Evolutionary conservation across 2,797 vertebrate genomes (phyloP), one percentile per base, ranked within the genome.

Genomic region (Anolis apletophallus): DNA sequence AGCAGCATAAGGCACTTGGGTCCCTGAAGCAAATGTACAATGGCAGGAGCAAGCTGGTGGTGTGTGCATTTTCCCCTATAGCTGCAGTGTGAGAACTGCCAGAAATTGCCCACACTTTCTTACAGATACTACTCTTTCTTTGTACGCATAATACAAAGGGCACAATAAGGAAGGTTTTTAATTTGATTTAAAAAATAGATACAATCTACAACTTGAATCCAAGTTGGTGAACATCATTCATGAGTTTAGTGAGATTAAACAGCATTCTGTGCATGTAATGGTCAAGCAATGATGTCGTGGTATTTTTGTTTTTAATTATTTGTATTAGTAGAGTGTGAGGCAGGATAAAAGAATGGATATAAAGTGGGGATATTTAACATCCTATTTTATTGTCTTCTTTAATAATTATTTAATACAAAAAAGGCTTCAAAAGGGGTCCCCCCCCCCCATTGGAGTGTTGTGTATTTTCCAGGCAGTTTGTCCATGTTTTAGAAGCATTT

Each of bases 21-120:
- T 5, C 26, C 19, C 13, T 72, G 16, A 71, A 40, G 10, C 8
- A 88, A 91, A 59, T 26, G 14, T 14, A 76, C 81, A 79, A 34
- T 1, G 3, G 78, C 67, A 64, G 46, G 52, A 90, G 12, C 78
- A 89, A 88, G 36, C 29, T 83, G 55, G 17, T 75, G 59, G 26
- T 36, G 9, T 13, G 8, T 26, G 4, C 19, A 61, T n/a, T 0
- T 0, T 61, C 21, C 69, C 7, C n/a, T 72, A 23, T 10, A 84
- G 52, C 40, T 5, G 2, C 21, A 81, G n/a, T 83, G 82, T 59
- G 54, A 86, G 64, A 87, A 46, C 21, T 4, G 29, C 19, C 14
- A 59, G 29, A 4, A 57, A 40, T 21, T 75, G 40, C 64, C 57
- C 50, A 17, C n/a, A 16, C 3, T 9, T 52, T 36, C 26, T 52